phyloP scores from a whole-genome alignment of 2,113 vertebrate genomes.

The Hemichromis elongatus region DNA sequence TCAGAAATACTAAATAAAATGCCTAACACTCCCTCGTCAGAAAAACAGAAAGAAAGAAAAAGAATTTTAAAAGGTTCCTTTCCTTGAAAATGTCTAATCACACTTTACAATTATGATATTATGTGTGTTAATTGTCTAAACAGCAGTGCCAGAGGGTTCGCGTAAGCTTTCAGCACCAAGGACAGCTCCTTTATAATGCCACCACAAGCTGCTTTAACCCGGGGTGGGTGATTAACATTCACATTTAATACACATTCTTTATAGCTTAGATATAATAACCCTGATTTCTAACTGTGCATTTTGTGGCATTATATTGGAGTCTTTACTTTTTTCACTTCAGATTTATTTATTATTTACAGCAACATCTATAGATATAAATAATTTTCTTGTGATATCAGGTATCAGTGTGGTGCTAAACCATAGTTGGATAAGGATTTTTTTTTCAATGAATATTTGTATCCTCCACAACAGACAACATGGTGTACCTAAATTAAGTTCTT shows the following conservation, averaged over 20 bases:
- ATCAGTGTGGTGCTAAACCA: background rate
- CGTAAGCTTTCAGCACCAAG: conserved; percentile 47
- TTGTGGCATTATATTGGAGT: background rate
- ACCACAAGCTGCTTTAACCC: background rate
- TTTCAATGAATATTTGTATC: background rate
- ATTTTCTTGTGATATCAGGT: background rate
- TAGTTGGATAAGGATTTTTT: background rate
- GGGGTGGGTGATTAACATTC: conserved; percentile 4
- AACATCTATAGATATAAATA: background rate
- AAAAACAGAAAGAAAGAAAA: background rate
- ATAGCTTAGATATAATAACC: background rate
- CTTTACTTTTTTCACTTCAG: background rate
- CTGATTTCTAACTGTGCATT: background rate
- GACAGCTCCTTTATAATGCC: conserved; percentile 31
- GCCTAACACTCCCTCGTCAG: accelerated
- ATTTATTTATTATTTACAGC: background rate
- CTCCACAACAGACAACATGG: background rate
- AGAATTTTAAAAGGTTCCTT: background rate
- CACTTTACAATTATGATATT: background rate
- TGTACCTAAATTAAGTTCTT: background rate
- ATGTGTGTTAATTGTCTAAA: background rate
- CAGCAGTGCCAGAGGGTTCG: background rate
- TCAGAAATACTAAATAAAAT: no score
- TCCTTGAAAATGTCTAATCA: background rate
- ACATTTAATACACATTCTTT: background rate